phyloP scores from a whole-genome alignment of 1,140 invertebrate species.

The Cydia amplana region DNA sequence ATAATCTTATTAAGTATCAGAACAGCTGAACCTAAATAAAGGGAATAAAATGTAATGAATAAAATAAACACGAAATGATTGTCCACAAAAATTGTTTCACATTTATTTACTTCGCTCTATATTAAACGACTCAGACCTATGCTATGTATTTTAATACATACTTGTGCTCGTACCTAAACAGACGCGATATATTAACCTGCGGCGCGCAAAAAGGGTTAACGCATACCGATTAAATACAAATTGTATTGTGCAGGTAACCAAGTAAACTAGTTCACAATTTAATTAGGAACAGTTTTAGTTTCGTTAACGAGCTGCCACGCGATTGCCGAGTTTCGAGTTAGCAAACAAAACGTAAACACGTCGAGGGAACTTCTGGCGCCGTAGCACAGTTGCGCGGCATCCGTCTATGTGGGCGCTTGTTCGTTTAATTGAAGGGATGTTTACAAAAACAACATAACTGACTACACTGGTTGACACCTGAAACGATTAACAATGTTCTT shows the following conservation, averaged over 20 bases:
- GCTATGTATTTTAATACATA: too few species aligned
- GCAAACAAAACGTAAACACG: constrained; percentile 16
- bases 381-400: background rate
- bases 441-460: too few species aligned
- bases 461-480: too few species aligned
- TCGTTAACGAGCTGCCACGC: constrained; percentile 15
- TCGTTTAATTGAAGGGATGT: background rate
- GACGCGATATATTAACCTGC: background rate
- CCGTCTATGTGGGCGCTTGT: background rate
- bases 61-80: too few species aligned
- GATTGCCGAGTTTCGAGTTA: background rate
- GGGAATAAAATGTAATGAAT: too few species aligned
- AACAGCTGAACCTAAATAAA: too few species aligned
- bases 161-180: too few species aligned
- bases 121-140: too few species aligned
- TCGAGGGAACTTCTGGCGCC: constrained; percentile 1
- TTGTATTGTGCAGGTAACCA: constrained; percentile 11
- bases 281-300: constrained; percentile 21
- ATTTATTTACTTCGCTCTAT: too few species aligned
- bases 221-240: constrained; percentile 4
- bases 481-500: too few species aligned
- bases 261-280: constrained; percentile 19
- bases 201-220: background rate
- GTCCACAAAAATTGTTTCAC: too few species aligned
- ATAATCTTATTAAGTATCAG: too few species aligned